A percentile compares a stretch with the other conserved stretches of the same genome.
Evolutionary conservation across 1,140 invertebrate genomes (phyloP).

Genomic region (Tribolium castaneum): DNA sequence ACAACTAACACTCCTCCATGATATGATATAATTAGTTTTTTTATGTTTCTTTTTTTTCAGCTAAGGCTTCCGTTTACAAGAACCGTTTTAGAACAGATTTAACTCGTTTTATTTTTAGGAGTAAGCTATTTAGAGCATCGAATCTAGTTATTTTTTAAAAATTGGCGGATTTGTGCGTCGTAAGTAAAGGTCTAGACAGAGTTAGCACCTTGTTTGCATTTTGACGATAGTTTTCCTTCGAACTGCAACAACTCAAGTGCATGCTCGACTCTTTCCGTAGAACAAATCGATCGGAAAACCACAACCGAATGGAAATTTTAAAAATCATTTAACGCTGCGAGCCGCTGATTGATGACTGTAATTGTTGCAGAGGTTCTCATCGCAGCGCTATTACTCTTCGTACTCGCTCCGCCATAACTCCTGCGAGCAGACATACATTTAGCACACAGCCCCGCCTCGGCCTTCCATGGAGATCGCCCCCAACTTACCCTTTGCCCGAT

Average conservation of each 20-base stretch:
- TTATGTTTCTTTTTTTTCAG: not conserved
- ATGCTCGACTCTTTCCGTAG: too few species aligned
- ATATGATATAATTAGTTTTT: not conserved
- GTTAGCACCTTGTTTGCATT: not conserved
- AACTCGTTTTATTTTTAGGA: constrained; percentile 8
- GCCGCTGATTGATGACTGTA: constrained; percentile 33
- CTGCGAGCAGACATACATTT: constrained; percentile 83
- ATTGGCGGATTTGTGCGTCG: not conserved
- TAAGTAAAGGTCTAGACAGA: not conserved
- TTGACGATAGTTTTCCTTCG: too few species aligned
- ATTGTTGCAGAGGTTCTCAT: constrained; percentile 76
- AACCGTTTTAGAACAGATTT: not conserved
- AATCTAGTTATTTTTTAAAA: not conserved
- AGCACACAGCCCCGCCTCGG: constrained; percentile 65
- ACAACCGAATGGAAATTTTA: too few species aligned
- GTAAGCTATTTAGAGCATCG: not conserved
- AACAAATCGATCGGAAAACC: too few species aligned
- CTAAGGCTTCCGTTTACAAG: not conserved
- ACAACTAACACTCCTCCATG: not conserved
- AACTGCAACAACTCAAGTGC: too few species aligned
- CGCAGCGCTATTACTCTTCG: constrained; percentile 78
- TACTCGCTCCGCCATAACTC: constrained; percentile 77
- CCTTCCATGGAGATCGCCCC: constrained; percentile 57
- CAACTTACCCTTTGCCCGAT: constrained; percentile 60
- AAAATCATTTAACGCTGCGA: too few species aligned